phyloP scores from a whole-genome alignment of 2,797 vertebrate species.

The Dipus sagitta region DNA sequence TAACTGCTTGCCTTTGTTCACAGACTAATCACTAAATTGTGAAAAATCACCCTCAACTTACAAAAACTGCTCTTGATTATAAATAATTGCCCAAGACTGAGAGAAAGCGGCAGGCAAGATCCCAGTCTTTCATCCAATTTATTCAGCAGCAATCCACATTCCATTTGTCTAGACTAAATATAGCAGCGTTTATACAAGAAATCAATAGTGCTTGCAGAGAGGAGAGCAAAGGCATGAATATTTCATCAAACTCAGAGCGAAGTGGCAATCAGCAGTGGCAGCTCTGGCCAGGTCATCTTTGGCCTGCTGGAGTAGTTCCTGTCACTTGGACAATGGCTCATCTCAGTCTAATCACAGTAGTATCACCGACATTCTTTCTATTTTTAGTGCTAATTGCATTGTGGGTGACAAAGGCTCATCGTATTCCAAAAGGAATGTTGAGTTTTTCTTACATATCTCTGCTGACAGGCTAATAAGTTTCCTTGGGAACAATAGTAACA shows the following conservation, averaged over 20 bases:
- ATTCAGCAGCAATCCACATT: slow-evolving; percentile 92
- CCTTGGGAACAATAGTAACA: slow-evolving; percentile 80
- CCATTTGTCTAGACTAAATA: slow-evolving; percentile 95
- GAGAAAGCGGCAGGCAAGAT: slow-evolving; percentile 92
- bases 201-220: slow-evolving; percentile 94
- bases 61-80: slow-evolving; percentile 93
- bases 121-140: slow-evolving; percentile 90
- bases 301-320: slow-evolving; percentile 85
- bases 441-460: slow-evolving; percentile 87
- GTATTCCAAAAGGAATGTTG: slow-evolving; percentile 85
- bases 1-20: slow-evolving; percentile 88
- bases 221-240: slow-evolving; percentile 91
- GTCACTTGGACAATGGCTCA: slow-evolving; percentile 86
- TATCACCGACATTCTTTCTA: slow-evolving; percentile 85
- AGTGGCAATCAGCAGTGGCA: slow-evolving; percentile 89
- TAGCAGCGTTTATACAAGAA: slow-evolving; percentile 94
- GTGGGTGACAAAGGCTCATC: slow-evolving; percentile 89
- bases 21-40: slow-evolving; percentile 89
- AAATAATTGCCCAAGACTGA: slow-evolving; percentile 92
- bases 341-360: slow-evolving; percentile 86
- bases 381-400: slow-evolving; percentile 90
- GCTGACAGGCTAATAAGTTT: slow-evolving; percentile 86
- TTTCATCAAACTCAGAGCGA: slow-evolving; percentile 89
- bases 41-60: slow-evolving; percentile 92
- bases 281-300: slow-evolving; percentile 85